These are phyloP conservation scores for Helleia helle DNA, from an alignment of 2,888 invertebrate genomes.

Conservation along the genomic window DNA sequence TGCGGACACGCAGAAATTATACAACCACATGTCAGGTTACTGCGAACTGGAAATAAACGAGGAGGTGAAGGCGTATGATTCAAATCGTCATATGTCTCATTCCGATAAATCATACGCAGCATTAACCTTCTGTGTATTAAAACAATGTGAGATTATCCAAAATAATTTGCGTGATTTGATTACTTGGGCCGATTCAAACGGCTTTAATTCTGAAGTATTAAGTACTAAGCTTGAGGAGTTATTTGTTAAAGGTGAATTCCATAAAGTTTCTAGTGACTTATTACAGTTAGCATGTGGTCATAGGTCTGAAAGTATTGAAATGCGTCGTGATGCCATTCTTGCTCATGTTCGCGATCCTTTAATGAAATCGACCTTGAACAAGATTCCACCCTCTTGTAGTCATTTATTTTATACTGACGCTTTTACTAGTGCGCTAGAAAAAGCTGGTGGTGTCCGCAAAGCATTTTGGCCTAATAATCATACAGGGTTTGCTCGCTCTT, in stretches of 20 bases:
- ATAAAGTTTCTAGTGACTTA: neutral
- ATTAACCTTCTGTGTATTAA: too few relatives aligned
- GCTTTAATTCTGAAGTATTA: too few relatives aligned
- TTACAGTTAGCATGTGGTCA: neutral
- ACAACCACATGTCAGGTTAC: neutral
- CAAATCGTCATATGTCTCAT: neutral
- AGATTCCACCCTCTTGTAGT: conserved; percentile 10
- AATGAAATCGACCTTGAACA: neutral
- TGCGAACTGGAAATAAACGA: conserved; percentile 6
- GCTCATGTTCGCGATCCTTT: neutral
- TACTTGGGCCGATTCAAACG: neutral
- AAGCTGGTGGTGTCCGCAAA: too few relatives aligned
- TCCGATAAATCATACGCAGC: conserved; percentile 2
- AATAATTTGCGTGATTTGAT: neutral
- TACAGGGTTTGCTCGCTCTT: too few relatives aligned
- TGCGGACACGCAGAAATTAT: conserved; percentile 5
- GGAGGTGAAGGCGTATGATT: conserved; percentile 3
- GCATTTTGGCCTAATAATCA: too few relatives aligned
- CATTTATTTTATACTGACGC: conserved; percentile 3
- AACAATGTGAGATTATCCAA: conserved; percentile 6
- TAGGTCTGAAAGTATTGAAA: neutral
- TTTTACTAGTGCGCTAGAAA: too few relatives aligned
- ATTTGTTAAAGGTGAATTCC: neutral
- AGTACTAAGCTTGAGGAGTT: neutral
- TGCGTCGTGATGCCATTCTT: neutral